Evolutionary conservation across 2,113 vertebrate species (phyloP).

Genomic region (Halcyon senegalensis): DNA sequence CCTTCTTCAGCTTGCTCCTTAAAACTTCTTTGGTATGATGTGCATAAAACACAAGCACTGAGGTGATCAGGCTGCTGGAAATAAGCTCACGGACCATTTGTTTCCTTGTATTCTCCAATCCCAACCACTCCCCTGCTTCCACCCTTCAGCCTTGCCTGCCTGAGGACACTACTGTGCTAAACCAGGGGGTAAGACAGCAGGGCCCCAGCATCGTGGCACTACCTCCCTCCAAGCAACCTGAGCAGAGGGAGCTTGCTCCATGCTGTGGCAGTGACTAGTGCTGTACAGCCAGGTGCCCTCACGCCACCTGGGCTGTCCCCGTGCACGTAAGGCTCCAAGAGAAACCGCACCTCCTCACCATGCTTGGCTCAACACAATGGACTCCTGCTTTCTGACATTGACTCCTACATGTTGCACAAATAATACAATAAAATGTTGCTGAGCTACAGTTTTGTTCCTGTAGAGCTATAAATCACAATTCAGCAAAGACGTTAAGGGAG

Average conservation of each 20-base stretch:
- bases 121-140: background rate
- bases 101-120: background rate
- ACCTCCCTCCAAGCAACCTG: background rate
- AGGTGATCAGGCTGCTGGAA: background rate
- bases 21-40: background rate
- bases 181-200: background rate
- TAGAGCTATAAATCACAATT: background rate
- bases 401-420: background rate
- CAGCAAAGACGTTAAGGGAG: background rate
- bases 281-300: background rate
- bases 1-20: background rate
- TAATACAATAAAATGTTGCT: background rate
- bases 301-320: background rate
- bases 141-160: background rate
- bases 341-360: background rate
- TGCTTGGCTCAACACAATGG: background rate
- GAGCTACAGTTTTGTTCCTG: background rate
- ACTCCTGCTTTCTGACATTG: background rate
- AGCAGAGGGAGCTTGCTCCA: rapidly evolving
- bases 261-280: rapidly evolving
- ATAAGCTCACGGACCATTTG: background rate
- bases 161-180: background rate
- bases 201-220: background rate
- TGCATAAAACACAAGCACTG: background rate
- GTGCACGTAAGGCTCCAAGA: background rate